phyloP scores from a whole-genome alignment of 2,888 invertebrate genomes.

The Sialis lutaria region DNA sequence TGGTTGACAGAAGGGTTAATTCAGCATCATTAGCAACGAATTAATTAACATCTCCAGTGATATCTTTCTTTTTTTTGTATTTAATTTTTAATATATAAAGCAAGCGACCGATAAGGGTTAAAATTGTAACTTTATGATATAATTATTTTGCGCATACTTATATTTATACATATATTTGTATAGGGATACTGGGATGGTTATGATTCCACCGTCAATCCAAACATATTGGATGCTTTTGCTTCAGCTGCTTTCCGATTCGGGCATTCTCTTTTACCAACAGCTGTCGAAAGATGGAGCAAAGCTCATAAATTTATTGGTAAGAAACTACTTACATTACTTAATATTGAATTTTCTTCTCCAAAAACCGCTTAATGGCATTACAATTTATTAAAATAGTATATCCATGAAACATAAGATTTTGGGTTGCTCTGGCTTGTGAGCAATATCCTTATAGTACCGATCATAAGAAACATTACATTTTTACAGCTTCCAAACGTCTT shows the following conservation, averaged over 20 bases:
- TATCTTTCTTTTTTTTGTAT: too few species aligned
- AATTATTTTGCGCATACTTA: background rate
- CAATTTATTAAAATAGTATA: too few species aligned
- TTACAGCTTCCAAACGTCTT: slow-evolving; percentile 68
- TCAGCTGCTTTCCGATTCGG: slow-evolving; percentile 86
- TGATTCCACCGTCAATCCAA: slow-evolving; percentile 68
- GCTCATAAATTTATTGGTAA: slow-evolving; percentile 85
- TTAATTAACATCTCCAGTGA: too few species aligned
- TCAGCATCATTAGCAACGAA: too few species aligned
- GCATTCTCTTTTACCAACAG: slow-evolving; percentile 76
- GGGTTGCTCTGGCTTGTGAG: too few species aligned
- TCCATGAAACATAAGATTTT: too few species aligned
- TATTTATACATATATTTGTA: slow-evolving; percentile 12
- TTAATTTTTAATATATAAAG: too few species aligned
- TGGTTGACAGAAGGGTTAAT: too few species aligned
- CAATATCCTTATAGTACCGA: too few species aligned
- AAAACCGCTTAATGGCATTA: too few species aligned
- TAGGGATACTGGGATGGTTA: slow-evolving; percentile 73
- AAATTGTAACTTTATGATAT: background rate
- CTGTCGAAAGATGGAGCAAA: slow-evolving; percentile 86
- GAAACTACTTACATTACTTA: slow-evolving; percentile 6
- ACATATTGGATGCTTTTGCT: slow-evolving; percentile 78
- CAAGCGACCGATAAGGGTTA: too few species aligned
- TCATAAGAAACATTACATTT: slow-evolving; percentile 1
- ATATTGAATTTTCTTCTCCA: too few species aligned